Conservation (phyloP, 2,113 vertebrate genomes). For the Pan paniscus region DNA sequence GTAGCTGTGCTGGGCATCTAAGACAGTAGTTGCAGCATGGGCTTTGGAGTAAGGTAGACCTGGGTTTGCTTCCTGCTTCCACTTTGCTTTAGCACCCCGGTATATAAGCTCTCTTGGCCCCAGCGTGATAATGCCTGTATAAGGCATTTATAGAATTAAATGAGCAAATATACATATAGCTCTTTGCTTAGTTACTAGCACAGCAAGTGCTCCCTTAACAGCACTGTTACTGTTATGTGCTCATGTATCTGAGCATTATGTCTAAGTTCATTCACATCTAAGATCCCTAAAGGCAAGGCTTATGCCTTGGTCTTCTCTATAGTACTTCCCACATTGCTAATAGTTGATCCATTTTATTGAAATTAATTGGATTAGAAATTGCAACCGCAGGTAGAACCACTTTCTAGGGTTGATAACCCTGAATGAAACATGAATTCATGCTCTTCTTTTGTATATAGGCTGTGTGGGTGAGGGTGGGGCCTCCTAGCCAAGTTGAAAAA, state of each 20-base stretch:
- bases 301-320: not conserved
- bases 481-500: not conserved
- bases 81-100: not conserved
- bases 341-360: not conserved
- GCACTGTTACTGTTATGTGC: not conserved
- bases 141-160: not conserved
- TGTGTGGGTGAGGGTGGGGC: not conserved
- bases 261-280: not conserved
- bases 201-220: not conserved
- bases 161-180: not conserved
- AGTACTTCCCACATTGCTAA: not conserved
- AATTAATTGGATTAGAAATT: slow-evolving; percentile 37
- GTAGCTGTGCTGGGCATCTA: not conserved
- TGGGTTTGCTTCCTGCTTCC: not conserved
- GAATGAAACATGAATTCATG: not conserved
- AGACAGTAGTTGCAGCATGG: not conserved
- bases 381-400: not conserved
- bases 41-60: not conserved
- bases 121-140: not conserved
- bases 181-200: not conserved
- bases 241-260: not conserved
- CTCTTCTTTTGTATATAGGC: not conserved
- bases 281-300: not conserved
- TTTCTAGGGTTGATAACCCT: not conserved
- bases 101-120: not conserved